phyloP scores from a whole-genome alignment of 2,797 vertebrate species.

The Cyprinodon diabolis region DNA sequence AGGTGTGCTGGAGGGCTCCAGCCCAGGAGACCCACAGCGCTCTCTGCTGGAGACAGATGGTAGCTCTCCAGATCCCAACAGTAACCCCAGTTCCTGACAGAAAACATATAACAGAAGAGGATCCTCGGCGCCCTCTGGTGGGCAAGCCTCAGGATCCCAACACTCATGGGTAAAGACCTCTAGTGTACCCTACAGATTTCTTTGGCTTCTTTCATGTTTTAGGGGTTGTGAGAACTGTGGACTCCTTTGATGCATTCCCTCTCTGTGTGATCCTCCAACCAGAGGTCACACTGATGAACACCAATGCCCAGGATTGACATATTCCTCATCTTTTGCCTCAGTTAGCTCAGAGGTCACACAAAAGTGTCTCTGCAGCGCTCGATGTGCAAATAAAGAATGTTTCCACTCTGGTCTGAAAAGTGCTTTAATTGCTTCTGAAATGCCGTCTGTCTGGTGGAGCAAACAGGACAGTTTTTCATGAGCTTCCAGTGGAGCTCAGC shows the following conservation, averaged over 20 bases:
- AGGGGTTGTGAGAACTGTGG: neutral
- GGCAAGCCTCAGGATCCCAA: too few species aligned
- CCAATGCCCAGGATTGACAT: neutral
- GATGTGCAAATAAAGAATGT: slow-evolving; percentile 45
- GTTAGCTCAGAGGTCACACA: slow-evolving; percentile 23
- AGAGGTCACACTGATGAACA: slow-evolving; percentile 29
- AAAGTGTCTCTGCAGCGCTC: slow-evolving; percentile 13
- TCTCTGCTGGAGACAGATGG: too few species aligned
- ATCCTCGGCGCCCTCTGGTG: too few species aligned
- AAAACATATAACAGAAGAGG: too few species aligned
- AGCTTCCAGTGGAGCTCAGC: slow-evolving; percentile 37
- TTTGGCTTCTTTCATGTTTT: neutral
- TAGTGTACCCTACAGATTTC: neutral
- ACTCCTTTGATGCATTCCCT: slow-evolving; percentile 12
- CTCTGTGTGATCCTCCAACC: slow-evolving; percentile 16
- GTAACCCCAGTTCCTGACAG: too few species aligned
- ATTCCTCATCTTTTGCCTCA: slow-evolving; percentile 14
- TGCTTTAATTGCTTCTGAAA: slow-evolving; percentile 19
- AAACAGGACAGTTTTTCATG: slow-evolving; percentile 23
- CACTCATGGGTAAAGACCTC: neutral
- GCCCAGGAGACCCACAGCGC: too few species aligned
- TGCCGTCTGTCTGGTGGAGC: slow-evolving; percentile 40
- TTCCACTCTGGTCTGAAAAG: slow-evolving; percentile 49
- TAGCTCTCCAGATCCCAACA: too few species aligned
- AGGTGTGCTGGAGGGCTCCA: too few species aligned